Conservation (phyloP, 2,888 invertebrate species). For the Mythimna impura region DNA sequence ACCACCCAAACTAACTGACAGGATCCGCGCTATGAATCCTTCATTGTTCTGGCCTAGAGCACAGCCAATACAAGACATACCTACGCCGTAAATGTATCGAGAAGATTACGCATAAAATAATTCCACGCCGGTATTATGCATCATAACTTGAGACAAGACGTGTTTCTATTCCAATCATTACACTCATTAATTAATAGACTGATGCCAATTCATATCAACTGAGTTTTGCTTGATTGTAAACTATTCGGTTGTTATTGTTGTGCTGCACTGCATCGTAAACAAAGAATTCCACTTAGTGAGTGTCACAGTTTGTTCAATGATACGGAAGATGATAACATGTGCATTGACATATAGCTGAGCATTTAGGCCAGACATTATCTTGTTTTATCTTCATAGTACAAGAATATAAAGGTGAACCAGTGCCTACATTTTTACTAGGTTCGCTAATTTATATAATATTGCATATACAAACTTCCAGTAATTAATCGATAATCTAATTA, state of each 20-base stretch:
- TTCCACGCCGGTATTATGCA: slow-evolving; percentile 22
- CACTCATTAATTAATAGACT: slow-evolving; percentile 26
- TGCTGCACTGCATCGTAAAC: slow-evolving; percentile 35
- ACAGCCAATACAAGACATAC: slow-evolving; percentile 23
- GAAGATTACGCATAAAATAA: slow-evolving; percentile 30
- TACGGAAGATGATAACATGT: slow-evolving; percentile 22
- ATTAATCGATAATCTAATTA: slow-evolving; percentile 11
- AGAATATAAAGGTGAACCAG: neutral
- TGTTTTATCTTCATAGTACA: neutral
- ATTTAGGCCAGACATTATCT: neutral
- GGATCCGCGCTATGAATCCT: slow-evolving; percentile 56
- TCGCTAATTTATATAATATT: neutral
- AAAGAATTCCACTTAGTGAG: slow-evolving; percentile 37
- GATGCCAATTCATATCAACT: neutral
- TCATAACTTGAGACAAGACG: slow-evolving; percentile 29
- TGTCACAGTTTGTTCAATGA: slow-evolving; percentile 33
- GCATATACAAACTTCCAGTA: neutral
- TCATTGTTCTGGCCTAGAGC: slow-evolving; percentile 61
- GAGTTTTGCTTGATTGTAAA: slow-evolving; percentile 35
- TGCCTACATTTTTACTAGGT: neutral
- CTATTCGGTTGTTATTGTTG: slow-evolving; percentile 26
- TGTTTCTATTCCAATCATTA: slow-evolving; percentile 38
- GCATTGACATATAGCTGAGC: slow-evolving; percentile 19
- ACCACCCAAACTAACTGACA: slow-evolving; percentile 59
- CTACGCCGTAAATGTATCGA: slow-evolving; percentile 7